Conservation (phyloP, 2,888 invertebrate genomes). For the Latrodectus hesperus region DNA sequence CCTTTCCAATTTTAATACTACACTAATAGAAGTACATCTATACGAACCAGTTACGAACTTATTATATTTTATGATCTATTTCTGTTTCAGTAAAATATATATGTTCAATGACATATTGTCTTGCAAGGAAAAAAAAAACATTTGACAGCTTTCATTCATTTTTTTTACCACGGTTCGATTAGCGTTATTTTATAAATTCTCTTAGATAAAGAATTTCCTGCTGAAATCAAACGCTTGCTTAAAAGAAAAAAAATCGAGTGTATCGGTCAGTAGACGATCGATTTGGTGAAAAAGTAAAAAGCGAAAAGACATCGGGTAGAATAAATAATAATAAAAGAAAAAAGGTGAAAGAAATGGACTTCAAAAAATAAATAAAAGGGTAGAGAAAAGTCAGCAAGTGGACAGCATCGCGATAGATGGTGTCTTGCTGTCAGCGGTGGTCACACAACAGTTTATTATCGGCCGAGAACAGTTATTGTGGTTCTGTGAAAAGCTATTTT, state of each 20-base stretch:
- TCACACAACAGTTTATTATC: constrained; percentile 69
- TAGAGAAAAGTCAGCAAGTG: constrained; percentile 24
- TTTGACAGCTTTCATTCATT: too few species aligned
- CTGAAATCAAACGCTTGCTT: too few species aligned
- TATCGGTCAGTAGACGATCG: constrained; percentile 50
- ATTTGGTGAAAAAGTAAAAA: constrained; percentile 40
- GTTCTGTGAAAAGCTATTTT: constrained; percentile 67
- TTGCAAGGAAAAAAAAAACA: too few species aligned
- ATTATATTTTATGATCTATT: too few species aligned
- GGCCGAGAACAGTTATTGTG: constrained; percentile 68
- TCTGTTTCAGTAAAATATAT: too few species aligned
- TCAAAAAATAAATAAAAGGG: constrained; percentile 17
- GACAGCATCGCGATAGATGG: constrained; percentile 55
- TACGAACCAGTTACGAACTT: too few species aligned
- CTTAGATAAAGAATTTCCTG: too few species aligned
- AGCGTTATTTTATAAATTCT: too few species aligned
- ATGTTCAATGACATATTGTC: too few species aligned
- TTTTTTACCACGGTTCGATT: too few species aligned
- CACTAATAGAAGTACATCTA: too few species aligned
- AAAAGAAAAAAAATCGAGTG: constrained; percentile 25
- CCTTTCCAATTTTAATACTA: too few species aligned
- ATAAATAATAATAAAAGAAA: constrained; percentile 19
- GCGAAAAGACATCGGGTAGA: not conserved
- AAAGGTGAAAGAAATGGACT: constrained; percentile 11
- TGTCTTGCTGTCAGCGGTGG: constrained; percentile 61